These are phyloP conservation scores for Scomber colias DNA, from an alignment of 2,113 vertebrate genomes.

Conservation along the genomic window DNA sequence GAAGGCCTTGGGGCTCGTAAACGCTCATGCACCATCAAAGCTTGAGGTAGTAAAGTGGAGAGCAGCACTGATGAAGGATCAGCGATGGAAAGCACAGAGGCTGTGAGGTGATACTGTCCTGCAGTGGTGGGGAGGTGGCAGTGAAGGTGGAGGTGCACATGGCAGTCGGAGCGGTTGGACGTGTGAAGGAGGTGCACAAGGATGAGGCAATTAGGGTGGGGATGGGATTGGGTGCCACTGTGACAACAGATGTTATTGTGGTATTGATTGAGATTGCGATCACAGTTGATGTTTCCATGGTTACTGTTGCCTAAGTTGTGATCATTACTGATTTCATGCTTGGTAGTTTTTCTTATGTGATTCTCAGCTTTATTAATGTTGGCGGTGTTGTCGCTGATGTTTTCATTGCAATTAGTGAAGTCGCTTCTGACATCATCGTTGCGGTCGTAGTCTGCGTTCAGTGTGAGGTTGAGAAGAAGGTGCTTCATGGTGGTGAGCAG, in stretches of 20 bases:
- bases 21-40: background rate
- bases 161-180: constrained; percentile 22
- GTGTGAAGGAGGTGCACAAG: background rate
- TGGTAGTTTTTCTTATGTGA: background rate
- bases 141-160: constrained; percentile 1
- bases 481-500: constrained; percentile 21
- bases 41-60: background rate
- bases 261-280: background rate
- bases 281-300: background rate
- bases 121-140: background rate
- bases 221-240: background rate
- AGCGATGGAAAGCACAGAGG: background rate
- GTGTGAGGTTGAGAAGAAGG: constrained; percentile 3
- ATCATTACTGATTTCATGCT: background rate
- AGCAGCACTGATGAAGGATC: constrained; percentile 11
- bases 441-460: background rate
- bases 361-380: background rate
- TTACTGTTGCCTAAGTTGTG: background rate
- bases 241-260: background rate
- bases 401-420: background rate
- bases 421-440: background rate
- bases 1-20: constrained; percentile 14
- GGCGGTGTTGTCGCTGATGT: background rate
- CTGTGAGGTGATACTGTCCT: background rate
- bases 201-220: background rate